These are phyloP conservation scores for Nemapogon koenigi DNA, from an alignment of 2,888 invertebrate species.

Conservation along the genomic window DNA sequence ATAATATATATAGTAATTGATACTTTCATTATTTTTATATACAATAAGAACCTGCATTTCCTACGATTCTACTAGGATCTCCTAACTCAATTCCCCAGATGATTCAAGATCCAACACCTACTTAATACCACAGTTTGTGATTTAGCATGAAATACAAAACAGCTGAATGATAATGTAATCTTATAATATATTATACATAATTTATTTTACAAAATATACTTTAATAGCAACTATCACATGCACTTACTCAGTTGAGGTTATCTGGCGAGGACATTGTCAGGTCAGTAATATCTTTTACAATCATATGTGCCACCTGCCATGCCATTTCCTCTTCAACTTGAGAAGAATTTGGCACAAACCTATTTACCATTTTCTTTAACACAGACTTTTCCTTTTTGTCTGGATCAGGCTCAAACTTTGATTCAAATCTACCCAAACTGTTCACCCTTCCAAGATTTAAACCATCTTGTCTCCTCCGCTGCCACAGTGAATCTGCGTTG, in stretches of 20 bases:
- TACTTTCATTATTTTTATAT: no score
- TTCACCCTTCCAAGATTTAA: constrained; percentile 88
- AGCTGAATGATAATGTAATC: constrained; percentile 1
- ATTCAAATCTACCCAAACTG: constrained; percentile 88
- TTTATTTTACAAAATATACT: constrained; percentile 8
- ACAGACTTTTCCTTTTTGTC: constrained; percentile 57
- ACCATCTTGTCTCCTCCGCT: constrained; percentile 74
- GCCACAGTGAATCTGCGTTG: constrained; percentile 90
- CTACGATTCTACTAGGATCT: no score
- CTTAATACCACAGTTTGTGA: no score
- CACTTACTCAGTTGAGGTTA: constrained; percentile 23
- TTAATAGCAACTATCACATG: constrained; percentile 24
- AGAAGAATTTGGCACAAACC: constrained; percentile 84
- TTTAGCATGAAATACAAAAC: no score
- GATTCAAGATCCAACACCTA: no score
- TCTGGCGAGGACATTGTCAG: constrained; percentile 74
- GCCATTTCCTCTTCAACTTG: constrained; percentile 95
- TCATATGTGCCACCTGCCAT: constrained; percentile 97
- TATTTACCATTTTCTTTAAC: constrained; percentile 71
- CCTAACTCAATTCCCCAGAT: no score
- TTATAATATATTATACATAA: constrained; percentile 9
- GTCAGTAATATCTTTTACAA: constrained; percentile 92
- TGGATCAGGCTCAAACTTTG: constrained; percentile 85
- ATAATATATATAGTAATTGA: no score
- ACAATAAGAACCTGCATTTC: no score